Evolutionary conservation across 2,888 invertebrate genomes (phyloP).

Genomic region (Eristalis intricaria): DNA sequence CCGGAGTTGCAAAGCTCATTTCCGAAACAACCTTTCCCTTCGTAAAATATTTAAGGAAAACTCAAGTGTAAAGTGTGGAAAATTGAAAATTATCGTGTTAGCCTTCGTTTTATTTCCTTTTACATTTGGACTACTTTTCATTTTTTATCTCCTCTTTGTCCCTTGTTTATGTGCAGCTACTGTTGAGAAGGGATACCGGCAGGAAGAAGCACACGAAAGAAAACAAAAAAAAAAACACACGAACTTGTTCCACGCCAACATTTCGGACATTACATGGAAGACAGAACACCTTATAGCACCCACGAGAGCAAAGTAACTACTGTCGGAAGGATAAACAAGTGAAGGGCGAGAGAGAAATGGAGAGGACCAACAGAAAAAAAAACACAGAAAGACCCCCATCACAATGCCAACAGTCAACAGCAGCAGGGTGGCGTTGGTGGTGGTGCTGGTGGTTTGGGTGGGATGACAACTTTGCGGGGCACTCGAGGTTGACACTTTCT

Average conservation of each 20-base stretch:
- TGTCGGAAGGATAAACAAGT: constrained; percentile 22
- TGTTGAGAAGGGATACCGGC: constrained; percentile 13
- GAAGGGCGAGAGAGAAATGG: neutral
- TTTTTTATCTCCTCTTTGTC: constrained; percentile 24
- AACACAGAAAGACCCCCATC: neutral
- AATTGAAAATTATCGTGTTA: constrained; percentile 42
- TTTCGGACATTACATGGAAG: constrained; percentile 51
- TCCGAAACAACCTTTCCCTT: constrained; percentile 14
- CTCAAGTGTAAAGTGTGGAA: constrained; percentile 48
- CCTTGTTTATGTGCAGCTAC: constrained; percentile 33
- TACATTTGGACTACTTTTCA: constrained; percentile 42
- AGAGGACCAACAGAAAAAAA: neutral
- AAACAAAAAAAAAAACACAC: neutral
- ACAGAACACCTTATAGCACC: constrained; percentile 44
- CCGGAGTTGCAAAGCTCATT: constrained; percentile 3
- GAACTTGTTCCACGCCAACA: constrained; percentile 41
- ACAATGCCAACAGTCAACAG: constrained; percentile 13
- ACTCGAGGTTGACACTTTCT: constrained; percentile 41
- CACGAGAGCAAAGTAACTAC: constrained; percentile 35
- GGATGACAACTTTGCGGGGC: constrained; percentile 38
- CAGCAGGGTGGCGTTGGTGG: neutral
- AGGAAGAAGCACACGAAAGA: neutral
- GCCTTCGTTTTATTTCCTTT: constrained; percentile 15
- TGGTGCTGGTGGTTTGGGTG: neutral
- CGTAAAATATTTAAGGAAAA: constrained; percentile 46